Conservation (phyloP, 2,113 vertebrate genomes). For the Eclectus roratus region DNA sequence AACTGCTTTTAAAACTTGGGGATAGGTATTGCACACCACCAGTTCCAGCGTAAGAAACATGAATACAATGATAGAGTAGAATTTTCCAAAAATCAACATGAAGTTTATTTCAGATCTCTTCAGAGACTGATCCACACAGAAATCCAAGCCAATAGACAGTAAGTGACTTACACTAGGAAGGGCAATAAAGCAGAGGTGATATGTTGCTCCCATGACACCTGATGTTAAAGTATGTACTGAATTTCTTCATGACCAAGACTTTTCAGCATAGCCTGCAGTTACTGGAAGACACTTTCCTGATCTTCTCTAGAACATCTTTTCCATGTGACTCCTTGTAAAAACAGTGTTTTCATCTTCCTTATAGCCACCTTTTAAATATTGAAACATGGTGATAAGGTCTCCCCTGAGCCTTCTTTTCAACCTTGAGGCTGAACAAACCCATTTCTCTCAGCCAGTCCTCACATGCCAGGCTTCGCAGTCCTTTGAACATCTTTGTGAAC, state of each 20-base stretch:
- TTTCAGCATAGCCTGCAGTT: background rate
- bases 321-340: background rate
- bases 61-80: background rate
- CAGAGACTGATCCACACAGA: background rate
- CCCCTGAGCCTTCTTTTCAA: background rate
- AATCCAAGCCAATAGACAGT: background rate
- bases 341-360: background rate
- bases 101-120: background rate
- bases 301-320: background rate
- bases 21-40: background rate
- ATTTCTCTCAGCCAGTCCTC: background rate
- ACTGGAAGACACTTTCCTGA: background rate
- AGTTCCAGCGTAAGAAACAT: background rate
- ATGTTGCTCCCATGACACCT: background rate
- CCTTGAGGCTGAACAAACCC: background rate
- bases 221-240: background rate
- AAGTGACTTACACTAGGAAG: background rate
- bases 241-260: background rate
- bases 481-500: background rate
- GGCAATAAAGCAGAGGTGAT: background rate
- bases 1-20: background rate
- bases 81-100: background rate
- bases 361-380: background rate
- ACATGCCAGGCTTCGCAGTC: background rate
- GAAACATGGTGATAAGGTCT: background rate